Evolutionary conservation across 2,113 vertebrate species (phyloP).

Genomic region (Excalfactoria chinensis): DNA sequence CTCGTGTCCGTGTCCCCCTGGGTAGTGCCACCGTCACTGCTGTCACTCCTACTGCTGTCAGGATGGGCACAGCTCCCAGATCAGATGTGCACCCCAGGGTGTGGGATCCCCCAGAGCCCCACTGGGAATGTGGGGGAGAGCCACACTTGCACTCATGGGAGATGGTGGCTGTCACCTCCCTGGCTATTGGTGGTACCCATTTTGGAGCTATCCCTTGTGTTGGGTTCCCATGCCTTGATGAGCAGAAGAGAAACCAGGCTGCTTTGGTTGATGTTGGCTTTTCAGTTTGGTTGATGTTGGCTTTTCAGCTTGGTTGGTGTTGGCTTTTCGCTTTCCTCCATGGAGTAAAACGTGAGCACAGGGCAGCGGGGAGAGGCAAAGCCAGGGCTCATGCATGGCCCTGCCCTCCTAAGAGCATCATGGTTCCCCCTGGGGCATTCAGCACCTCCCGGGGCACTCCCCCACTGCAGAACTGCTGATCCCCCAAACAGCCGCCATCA

Average conservation of each 20-base stretch:
- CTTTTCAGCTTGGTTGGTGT: not conserved
- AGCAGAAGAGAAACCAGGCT: not conserved
- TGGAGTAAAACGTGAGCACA: not conserved
- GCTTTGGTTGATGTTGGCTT: not conserved
- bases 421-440: not conserved
- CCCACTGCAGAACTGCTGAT: not conserved
- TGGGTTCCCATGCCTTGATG: not conserved
- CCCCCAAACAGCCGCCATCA: not conserved
- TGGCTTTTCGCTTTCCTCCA: not conserved
- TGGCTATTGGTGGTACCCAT: not conserved
- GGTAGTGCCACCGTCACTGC: not conserved
- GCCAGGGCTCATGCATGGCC: not conserved
- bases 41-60: not conserved
- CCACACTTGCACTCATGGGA: not conserved
- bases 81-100: not conserved
- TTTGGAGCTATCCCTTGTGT: not conserved
- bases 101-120: no score
- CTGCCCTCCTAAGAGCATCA: not conserved
- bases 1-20: not conserved
- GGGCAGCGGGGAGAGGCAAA: no score
- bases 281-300: not conserved
- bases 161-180: not conserved
- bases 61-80: not conserved
- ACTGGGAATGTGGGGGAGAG: not conserved
- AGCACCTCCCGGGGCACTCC: not conserved